Evolutionary conservation across 2,113 vertebrate genomes (phyloP).

Genomic region (Eurypyga helias): DNA sequence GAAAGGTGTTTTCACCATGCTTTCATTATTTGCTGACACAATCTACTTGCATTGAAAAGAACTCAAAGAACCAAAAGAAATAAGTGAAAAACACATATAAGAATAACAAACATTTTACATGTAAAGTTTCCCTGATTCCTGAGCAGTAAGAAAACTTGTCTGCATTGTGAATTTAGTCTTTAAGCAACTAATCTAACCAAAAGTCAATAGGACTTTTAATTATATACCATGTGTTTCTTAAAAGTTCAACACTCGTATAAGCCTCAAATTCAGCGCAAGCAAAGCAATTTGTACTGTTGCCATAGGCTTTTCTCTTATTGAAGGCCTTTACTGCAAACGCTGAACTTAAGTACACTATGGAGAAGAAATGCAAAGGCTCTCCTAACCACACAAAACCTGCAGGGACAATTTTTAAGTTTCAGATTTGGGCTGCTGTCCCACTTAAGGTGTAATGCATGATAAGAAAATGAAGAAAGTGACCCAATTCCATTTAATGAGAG

Average conservation of each 20-base stretch:
- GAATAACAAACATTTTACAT: fast-evolving
- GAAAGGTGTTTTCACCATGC: not conserved
- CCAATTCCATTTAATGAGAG: not conserved
- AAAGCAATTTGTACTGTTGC: not conserved
- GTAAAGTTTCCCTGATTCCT: not conserved
- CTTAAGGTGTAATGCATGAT: not conserved
- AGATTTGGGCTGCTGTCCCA: not conserved
- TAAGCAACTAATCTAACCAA: not conserved
- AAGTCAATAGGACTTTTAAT: not conserved
- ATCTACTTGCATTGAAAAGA: not conserved
- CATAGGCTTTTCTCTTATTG: not conserved
- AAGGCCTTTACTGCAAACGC: not conserved
- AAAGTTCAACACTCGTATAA: not conserved
- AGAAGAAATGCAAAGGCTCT: not conserved
- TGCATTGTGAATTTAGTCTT: not conserved
- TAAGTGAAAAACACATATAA: not conserved
- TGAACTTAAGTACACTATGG: not conserved
- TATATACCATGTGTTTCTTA: not conserved
- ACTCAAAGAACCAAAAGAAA: not conserved
- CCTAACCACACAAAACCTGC: fast-evolving
- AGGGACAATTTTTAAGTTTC: not conserved
- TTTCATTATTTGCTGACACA: not conserved
- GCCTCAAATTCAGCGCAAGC: not conserved
- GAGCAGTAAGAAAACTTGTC: not conserved
- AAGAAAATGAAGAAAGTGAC: not conserved